Evolutionary conservation across 2,888 invertebrate species (phyloP).

Genomic region (Muscina levida): DNA sequence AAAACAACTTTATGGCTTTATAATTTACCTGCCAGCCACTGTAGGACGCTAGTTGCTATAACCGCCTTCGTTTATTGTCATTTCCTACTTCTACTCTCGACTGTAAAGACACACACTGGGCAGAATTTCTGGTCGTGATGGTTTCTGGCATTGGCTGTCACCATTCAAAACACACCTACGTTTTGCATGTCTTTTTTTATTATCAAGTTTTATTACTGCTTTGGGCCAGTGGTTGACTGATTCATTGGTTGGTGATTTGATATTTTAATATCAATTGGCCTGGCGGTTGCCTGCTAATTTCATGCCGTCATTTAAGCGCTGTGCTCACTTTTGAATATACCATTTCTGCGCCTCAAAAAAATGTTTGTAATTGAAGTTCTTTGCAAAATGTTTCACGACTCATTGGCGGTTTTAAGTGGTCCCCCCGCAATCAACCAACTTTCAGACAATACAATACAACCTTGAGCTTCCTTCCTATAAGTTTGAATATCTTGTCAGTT

Average conservation of each 20-base stretch:
- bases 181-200: conserved; percentile 53
- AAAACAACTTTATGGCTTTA: too few relatives aligned
- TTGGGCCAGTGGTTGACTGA: conserved; percentile 10
- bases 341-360: background rate
- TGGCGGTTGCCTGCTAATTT: conserved; percentile 12
- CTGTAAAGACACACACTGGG: background rate
- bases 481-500: conserved; percentile 11
- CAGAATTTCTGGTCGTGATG: background rate
- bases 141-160: conserved; percentile 12
- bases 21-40: conserved; percentile 1
- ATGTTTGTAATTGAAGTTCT: background rate
- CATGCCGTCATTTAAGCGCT: too few relatives aligned
- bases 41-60: background rate
- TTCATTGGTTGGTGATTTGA: conserved; percentile 6
- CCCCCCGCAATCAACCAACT: too few relatives aligned
- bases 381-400: background rate
- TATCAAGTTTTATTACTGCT: conserved; percentile 6
- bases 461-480: conserved; percentile 56
- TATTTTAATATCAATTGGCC: conserved; percentile 33
- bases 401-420: conserved; percentile 5
- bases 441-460: too few relatives aligned
- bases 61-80: background rate
- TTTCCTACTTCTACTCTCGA: background rate
- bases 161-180: conserved; percentile 57
- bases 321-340: too few relatives aligned